Percentiles rank a stretch among this genome's conserved stretches.
These are phyloP conservation scores for Sphaerodactylus townsendi DNA, from an alignment of 2,113 vertebrate species.

Conservation along the genomic window DNA sequence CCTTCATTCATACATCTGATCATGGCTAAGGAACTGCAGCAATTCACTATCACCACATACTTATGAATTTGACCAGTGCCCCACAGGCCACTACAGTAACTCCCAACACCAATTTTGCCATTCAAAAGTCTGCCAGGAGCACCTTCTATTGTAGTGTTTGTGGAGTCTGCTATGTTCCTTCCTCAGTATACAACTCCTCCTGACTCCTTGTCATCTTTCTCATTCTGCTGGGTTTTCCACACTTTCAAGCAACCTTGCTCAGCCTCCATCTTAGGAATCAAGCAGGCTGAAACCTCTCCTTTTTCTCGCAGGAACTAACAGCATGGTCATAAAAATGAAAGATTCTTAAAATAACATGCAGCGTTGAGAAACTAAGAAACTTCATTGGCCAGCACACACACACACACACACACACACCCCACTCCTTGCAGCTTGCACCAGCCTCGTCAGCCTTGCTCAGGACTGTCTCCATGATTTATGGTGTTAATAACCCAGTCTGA, in stretches of 20 bases:
- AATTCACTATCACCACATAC: neutral
- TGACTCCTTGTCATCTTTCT: neutral
- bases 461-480: slow-evolving; percentile 70
- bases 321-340: slow-evolving; percentile 56
- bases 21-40: neutral
- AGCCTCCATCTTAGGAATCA: slow-evolving; percentile 26
- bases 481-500: slow-evolving; percentile 68
- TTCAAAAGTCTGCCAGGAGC: neutral
- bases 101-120: neutral
- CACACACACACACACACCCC: too few relatives aligned
- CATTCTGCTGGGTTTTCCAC: neutral
- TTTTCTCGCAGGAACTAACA: slow-evolving; percentile 45
- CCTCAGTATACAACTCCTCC: too few relatives aligned
- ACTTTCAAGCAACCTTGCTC: neutral
- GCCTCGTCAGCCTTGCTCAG: slow-evolving; percentile 51
- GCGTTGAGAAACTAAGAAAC: slow-evolving; percentile 8
- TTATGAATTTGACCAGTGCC: neutral
- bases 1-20: neutral
- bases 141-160: neutral
- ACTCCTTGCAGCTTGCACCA: slow-evolving; percentile 23
- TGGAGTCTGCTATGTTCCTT: neutral
- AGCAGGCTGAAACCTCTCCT: slow-evolving; percentile 37
- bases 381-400: slow-evolving; percentile 6
- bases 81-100: too few relatives aligned
- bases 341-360: slow-evolving; percentile 57